Conservation (phyloP, 1,140 invertebrate genomes). For the Amphibalanus amphitrite region DNA sequence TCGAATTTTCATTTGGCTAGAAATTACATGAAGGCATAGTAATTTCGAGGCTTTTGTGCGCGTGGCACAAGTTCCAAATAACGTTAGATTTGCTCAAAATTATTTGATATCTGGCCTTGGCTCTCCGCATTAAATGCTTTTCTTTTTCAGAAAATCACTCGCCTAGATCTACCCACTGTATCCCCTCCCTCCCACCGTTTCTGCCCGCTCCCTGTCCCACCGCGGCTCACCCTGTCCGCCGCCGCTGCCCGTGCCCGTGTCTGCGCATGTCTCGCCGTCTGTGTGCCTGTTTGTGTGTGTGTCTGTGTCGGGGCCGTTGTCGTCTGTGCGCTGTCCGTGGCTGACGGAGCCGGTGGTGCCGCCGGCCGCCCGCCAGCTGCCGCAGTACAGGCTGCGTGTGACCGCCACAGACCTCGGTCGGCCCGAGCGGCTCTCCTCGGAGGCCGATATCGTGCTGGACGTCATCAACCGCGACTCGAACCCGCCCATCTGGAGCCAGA, state of each 20-base stretch:
- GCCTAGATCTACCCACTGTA: too few species aligned
- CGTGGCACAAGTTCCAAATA: too few species aligned
- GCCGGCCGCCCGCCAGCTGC: constrained; percentile 43
- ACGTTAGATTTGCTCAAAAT: too few species aligned
- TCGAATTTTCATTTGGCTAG: too few species aligned
- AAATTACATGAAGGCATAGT: too few species aligned
- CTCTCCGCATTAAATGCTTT: too few species aligned
- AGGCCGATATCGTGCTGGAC: constrained; percentile 90
- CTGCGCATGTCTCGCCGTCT: background rate
- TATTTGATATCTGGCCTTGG: too few species aligned
- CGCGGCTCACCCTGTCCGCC: background rate
- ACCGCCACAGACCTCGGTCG: constrained; percentile 78
- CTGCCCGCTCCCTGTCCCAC: too few species aligned
- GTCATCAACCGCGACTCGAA: constrained; percentile 96
- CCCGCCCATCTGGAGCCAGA: constrained; percentile 83
- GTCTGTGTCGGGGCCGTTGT: too few species aligned
- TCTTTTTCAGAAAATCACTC: too few species aligned
- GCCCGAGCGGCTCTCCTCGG: constrained; percentile 59
- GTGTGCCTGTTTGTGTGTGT: constrained; percentile 14
- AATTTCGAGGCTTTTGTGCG: too few species aligned
- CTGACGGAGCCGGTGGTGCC: constrained; percentile 33
- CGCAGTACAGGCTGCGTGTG: constrained; percentile 83
- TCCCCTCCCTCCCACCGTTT: too few species aligned
- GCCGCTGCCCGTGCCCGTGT: background rate
- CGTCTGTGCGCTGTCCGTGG: constrained; percentile 8